Percentiles rank a stretch among this genome's conserved stretches.
Evolutionary conservation across 2,113 vertebrate species (phyloP).

Genomic region (Blennius ocellaris): DNA sequence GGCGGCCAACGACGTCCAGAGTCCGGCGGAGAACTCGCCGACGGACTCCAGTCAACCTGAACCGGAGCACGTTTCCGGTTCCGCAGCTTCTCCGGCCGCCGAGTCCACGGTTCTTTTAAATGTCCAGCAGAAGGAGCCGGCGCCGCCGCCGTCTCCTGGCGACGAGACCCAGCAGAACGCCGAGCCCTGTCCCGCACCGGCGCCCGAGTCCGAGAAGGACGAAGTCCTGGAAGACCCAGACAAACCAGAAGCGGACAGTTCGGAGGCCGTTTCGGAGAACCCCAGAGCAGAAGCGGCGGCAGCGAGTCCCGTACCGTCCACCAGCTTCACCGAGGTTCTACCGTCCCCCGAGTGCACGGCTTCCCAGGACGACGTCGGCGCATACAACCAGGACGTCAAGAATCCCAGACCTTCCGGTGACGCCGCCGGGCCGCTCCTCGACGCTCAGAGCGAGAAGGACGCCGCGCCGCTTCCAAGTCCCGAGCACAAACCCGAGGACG

Average conservation of each 20-base stretch:
- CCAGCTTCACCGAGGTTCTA: slow-evolving; percentile 47
- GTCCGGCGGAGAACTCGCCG: slow-evolving; percentile 49
- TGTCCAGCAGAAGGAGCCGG: slow-evolving; percentile 50
- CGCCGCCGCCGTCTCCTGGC: background rate
- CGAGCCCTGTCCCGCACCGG: slow-evolving; percentile 2
- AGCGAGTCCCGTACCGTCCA: slow-evolving; percentile 60
- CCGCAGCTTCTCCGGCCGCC: slow-evolving; percentile 25
- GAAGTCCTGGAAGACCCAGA: slow-evolving; percentile 37
- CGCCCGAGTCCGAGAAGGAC: slow-evolving; percentile 56
- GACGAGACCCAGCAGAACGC: slow-evolving; percentile 47
- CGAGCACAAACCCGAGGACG: slow-evolving; percentile 65
- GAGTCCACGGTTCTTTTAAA: slow-evolving; percentile 34
- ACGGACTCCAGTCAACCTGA: slow-evolving; percentile 62
- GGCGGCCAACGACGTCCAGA: slow-evolving; percentile 41
- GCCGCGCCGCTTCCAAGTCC: slow-evolving; percentile 28
- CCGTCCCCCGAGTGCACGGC: slow-evolving; percentile 26
- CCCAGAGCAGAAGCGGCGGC: slow-evolving; percentile 35
- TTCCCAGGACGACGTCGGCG: slow-evolving; percentile 61
- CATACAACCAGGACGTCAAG: slow-evolving; percentile 68
- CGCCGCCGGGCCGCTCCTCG: slow-evolving; percentile 47
- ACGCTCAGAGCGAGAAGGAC: slow-evolving; percentile 69
- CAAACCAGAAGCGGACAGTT: slow-evolving; percentile 41
- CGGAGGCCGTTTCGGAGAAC: slow-evolving; percentile 37
- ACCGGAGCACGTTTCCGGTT: slow-evolving; percentile 35
- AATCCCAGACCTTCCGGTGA: slow-evolving; percentile 73